Evolutionary conservation across 2,113 vertebrate species (phyloP).

Genomic region (Eonycteris spelaea): DNA sequence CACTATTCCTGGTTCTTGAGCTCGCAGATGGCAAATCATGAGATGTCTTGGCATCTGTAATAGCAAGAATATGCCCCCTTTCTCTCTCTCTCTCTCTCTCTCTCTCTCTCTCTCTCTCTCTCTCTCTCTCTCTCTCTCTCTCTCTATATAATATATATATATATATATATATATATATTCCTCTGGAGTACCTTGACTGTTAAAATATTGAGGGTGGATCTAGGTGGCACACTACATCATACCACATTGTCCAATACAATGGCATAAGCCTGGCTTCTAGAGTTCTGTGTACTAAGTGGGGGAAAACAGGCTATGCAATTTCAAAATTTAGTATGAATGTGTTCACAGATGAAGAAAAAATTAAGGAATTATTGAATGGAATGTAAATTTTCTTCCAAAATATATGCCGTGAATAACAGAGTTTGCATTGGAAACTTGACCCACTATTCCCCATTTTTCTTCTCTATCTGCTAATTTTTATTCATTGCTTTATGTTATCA

Average conservation of each 20-base stretch:
- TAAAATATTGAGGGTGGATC: background rate
- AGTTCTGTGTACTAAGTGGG: background rate
- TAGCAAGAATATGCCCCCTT: background rate
- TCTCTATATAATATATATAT: too few relatives aligned
- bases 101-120: too few relatives aligned
- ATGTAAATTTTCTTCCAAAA: background rate
- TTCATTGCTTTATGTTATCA: background rate
- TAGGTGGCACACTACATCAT: background rate
- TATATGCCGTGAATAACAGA: background rate
- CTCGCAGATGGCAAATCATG: background rate
- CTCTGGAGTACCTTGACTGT: background rate
- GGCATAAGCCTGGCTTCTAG: background rate
- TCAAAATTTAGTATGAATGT: background rate
- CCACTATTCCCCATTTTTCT: background rate
- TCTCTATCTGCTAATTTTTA: background rate
- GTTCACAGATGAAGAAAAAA: background rate
- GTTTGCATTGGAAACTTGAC: background rate
- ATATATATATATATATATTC: background rate
- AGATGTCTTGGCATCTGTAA: background rate
- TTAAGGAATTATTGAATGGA: background rate
- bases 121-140: too few relatives aligned
- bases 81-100: background rate
- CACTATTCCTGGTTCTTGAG: background rate
- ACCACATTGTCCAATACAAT: background rate
- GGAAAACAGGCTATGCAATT: background rate